Conservation (phyloP, 2,888 invertebrate genomes). For the Nephrotoma guestfalica region DNA sequence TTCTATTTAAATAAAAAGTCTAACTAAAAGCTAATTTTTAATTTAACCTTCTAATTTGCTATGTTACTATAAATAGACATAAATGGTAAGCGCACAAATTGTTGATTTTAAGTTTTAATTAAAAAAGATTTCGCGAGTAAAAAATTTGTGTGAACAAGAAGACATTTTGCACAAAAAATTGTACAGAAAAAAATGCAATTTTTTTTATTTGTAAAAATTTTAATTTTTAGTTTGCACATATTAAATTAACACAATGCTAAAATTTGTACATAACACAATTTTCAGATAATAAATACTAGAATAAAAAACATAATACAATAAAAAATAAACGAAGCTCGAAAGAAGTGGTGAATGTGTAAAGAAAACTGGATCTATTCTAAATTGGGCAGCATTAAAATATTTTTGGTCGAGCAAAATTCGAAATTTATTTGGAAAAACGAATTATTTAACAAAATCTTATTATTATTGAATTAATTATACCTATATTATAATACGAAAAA, state of each 20-base stretch:
- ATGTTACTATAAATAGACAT: background rate
- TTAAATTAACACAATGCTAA: background rate
- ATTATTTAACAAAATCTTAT: background rate
- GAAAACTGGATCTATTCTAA: background rate
- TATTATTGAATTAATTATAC: background rate
- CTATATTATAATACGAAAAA: background rate
- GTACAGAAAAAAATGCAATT: background rate
- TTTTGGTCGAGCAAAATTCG: background rate
- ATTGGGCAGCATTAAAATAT: background rate
- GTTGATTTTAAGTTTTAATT: background rate
- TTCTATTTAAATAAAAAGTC: background rate
- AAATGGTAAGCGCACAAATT: background rate
- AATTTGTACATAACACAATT: background rate
- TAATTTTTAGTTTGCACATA: background rate
- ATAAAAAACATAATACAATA: background rate
- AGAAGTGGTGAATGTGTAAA: background rate
- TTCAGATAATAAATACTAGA: background rate
- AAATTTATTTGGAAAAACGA: background rate
- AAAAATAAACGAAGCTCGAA: background rate
- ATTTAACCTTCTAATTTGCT: background rate
- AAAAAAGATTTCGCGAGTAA: background rate
- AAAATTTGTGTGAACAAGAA: background rate
- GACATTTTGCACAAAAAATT: background rate
- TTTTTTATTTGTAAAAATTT: background rate
- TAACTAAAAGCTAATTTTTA: background rate